Conservation (phyloP, 2,888 invertebrate genomes). For the Nemotelus pantherinus region DNA sequence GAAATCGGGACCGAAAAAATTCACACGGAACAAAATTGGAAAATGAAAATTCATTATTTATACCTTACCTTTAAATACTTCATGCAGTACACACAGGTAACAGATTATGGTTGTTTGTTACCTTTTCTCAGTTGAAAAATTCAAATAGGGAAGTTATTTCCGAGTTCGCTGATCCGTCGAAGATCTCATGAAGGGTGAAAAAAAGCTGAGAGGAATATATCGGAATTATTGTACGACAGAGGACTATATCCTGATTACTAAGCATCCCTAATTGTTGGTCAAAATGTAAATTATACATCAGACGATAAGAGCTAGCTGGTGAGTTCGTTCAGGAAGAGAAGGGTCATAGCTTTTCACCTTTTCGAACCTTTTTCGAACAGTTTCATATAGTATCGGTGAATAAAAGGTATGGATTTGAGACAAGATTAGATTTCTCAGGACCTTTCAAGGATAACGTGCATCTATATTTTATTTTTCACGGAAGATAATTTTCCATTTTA, state of each 20-base stretch:
- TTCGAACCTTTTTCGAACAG: no score
- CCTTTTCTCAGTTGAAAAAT: not conserved
- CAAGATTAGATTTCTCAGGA: no score
- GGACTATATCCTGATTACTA: conserved; percentile 16
- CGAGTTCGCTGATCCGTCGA: not conserved
- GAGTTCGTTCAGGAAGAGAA: no score
- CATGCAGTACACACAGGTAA: conserved; percentile 2
- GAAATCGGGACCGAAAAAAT: conserved; percentile 18
- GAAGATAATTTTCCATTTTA: no score
- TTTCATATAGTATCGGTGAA: no score
- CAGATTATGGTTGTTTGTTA: not conserved
- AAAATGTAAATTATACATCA: conserved; percentile 22
- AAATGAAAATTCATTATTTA: conserved; percentile 35
- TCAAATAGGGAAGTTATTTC: conserved; percentile 8
- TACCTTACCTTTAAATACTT: no score
- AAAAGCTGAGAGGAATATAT: not conserved
- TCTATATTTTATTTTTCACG: no score
- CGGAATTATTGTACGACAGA: no score
- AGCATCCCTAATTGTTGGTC: conserved; percentile 33
- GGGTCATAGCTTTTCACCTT: no score
- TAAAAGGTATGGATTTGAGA: no score
- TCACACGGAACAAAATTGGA: conserved; percentile 44
- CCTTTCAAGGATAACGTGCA: no score
- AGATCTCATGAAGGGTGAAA: not conserved
- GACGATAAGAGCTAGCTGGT: no score